Conservation (phyloP, 1,140 invertebrate species). For the Plutomurus gul region DNA sequence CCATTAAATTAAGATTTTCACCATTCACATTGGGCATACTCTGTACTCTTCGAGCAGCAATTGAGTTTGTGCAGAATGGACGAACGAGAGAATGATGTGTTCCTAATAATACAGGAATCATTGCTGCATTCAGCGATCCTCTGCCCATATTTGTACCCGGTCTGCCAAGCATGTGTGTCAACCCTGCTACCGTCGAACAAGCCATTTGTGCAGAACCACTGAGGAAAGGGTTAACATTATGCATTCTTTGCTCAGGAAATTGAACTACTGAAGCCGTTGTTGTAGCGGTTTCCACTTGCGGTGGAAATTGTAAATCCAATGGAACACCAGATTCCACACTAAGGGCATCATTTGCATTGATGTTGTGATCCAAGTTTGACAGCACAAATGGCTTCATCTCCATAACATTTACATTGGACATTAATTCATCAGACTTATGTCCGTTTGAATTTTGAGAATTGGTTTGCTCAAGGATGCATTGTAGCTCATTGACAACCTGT, state of each 20-base stretch:
- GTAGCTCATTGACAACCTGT: constrained; percentile 40
- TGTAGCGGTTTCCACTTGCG: not conserved
- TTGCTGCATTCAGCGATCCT: not conserved
- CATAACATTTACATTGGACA: not conserved
- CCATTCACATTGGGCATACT: not conserved
- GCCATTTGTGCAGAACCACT: not conserved
- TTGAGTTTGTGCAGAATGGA: not conserved
- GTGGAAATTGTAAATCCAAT: constrained; percentile 40
- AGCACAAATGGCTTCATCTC: constrained; percentile 28
- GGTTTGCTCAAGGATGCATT: constrained; percentile 36
- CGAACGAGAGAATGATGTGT: not conserved
- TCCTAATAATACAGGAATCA: not conserved
- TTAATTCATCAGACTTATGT: not conserved
- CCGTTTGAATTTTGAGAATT: not conserved
- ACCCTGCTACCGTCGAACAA: not conserved
- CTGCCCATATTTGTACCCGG: not conserved
- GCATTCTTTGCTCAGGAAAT: not conserved
- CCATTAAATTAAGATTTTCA: not conserved
- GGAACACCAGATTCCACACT: not conserved
- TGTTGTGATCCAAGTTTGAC: not conserved
- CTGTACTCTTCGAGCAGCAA: not conserved
- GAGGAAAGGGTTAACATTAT: not conserved
- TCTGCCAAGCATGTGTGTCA: not conserved
- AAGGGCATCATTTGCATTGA: not conserved
- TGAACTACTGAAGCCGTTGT: not conserved